A percentile compares a stretch with the other conserved stretches of the same genome.
Evolutionary conservation across 2,797 vertebrate genomes (phyloP).

Genomic region (Hyperoplus lanceolatus): DNA sequence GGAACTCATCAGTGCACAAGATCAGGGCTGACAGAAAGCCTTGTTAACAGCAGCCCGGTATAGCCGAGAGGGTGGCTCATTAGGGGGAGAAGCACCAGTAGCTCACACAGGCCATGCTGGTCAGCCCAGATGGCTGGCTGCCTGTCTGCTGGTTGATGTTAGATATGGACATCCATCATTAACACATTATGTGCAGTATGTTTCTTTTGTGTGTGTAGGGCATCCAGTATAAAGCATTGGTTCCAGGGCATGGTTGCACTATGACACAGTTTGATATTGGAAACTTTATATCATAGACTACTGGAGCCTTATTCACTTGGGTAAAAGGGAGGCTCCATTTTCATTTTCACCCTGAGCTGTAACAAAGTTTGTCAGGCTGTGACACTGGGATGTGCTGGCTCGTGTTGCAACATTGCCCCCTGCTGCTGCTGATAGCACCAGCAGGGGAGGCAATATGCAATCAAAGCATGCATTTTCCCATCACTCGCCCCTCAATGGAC

Average conservation of each 20-base stretch:
- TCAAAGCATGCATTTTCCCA: constrained; percentile 38
- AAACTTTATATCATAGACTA: constrained; percentile 37
- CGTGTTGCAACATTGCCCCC: constrained; percentile 76
- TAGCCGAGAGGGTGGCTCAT: constrained; percentile 73
- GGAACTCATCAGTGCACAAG: constrained; percentile 70
- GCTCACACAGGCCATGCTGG: constrained; percentile 40
- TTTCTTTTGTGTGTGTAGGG: constrained; percentile 2
- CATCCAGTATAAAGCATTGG: constrained; percentile 1
- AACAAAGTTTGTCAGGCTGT: constrained; percentile 19
- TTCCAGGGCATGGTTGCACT: constrained; percentile 26
- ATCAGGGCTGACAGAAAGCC: constrained; percentile 72
- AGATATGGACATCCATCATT: constrained; percentile 47
- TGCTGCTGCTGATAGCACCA: constrained; percentile 42
- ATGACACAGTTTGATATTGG: constrained; percentile 44
- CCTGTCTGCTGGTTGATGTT: constrained; percentile 37
- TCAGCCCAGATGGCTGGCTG: constrained; percentile 72
- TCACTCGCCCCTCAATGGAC: constrained; percentile 25
- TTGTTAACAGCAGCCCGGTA: constrained; percentile 68
- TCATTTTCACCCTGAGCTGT: constrained; percentile 27
- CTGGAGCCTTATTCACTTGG: constrained; percentile 40
- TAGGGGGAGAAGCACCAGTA: constrained; percentile 66
- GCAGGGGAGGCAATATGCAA: constrained; percentile 7
- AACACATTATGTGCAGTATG: constrained; percentile 35
- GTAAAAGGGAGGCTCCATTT: constrained; percentile 35
- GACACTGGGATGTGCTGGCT: background rate